Percentiles rank a stretch among this genome's conserved stretches.
These are phyloP conservation scores for Apamea sordens DNA, from an alignment of 2,888 invertebrate genomes.

Conservation along the genomic window DNA sequence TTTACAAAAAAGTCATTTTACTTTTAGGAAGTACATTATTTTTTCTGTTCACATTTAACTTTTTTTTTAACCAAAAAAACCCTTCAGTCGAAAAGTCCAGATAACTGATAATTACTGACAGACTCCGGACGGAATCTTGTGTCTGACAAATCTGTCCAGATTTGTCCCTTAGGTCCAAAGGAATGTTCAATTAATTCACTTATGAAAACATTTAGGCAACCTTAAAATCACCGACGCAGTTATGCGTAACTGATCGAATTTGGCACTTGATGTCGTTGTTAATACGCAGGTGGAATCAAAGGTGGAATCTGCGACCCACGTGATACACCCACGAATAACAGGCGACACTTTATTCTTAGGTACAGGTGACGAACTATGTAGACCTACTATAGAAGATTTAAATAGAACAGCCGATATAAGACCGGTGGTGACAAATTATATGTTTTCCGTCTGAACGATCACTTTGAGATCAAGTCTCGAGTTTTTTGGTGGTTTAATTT, in stretches of 20 bases:
- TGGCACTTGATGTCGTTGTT: conserved; percentile 37
- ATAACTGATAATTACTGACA: neutral
- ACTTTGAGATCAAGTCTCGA: neutral
- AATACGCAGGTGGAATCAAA: conserved; percentile 18
- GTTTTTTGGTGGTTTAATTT: neutral
- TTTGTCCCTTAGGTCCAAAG: neutral
- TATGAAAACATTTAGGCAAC: neutral
- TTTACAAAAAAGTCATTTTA: neutral
- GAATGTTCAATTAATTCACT: neutral
- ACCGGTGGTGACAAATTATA: conserved; percentile 20
- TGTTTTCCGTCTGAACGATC: conserved; percentile 10
- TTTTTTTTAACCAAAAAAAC: neutral
- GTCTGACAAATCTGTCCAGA: neutral
- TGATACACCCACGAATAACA: conserved; percentile 42
- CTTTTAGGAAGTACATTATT: neutral
- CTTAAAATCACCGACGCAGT: neutral
- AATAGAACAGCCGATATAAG: conserved; percentile 22
- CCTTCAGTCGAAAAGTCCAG: neutral
- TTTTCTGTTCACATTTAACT: neutral
- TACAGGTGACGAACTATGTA: conserved; percentile 29
- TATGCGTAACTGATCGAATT: conserved; percentile 24
- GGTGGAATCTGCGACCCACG: conserved; percentile 31
- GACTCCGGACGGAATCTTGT: neutral
- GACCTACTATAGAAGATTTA: conserved; percentile 21
- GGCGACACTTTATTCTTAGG: conserved; percentile 34